Evolutionary conservation across 2,797 vertebrate genomes (phyloP).

Genomic region (Catamblyrhynchus diadema): DNA sequence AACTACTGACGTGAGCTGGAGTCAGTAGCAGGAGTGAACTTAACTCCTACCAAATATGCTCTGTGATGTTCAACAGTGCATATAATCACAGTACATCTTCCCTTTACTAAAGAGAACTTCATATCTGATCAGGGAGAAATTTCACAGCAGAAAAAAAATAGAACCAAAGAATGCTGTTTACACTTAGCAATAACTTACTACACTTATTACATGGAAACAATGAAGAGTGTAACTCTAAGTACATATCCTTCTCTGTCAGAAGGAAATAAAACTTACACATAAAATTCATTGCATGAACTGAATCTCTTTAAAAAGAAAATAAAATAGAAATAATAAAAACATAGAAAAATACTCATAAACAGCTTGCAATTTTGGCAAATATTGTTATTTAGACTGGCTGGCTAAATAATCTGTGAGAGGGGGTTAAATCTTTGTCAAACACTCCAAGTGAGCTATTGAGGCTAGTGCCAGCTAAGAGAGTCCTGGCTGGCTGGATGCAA

Average conservation of each 20-base stretch:
- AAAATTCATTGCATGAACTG: background rate
- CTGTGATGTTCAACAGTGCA: background rate
- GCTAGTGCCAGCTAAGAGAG: background rate
- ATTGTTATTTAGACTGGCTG: background rate
- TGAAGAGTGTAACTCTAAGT: background rate
- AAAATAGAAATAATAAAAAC: background rate
- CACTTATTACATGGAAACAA: background rate
- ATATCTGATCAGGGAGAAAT: background rate
- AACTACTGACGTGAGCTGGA: background rate
- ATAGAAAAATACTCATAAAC: background rate
- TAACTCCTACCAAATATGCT: background rate
- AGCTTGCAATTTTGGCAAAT: background rate
- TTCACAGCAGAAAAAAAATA: background rate
- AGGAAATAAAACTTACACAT: background rate
- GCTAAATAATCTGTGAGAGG: background rate
- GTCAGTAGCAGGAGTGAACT: background rate
- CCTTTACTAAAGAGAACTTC: background rate
- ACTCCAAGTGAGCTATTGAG: background rate
- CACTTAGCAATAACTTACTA: background rate
- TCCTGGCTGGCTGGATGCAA: background rate
- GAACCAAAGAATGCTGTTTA: background rate
- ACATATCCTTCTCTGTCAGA: background rate
- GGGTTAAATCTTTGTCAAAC: background rate
- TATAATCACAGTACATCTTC: background rate
- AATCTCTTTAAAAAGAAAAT: background rate